Base-by-base conservation (phyloP, 2,888 invertebrate genomes). In the Hylaea fasciaria region DNA sequence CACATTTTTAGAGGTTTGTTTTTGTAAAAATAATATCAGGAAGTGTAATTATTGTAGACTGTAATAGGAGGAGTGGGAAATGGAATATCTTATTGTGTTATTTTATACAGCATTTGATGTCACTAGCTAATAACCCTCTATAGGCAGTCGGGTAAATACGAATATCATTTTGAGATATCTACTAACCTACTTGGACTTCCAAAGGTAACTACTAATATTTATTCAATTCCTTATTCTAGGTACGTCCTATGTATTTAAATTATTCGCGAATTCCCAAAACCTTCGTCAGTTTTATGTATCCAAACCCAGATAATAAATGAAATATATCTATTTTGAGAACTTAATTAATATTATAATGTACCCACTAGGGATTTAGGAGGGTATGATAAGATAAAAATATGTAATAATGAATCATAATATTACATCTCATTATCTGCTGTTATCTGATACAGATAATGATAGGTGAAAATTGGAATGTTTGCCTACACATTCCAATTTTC, bases 1-100 rank as follows among this genome's bases (percentile, higher is more conserved):
- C 44, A 73, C 68, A 62, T 76, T 78, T 78, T 78, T 67, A 64
- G 72, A 73, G 75, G 71, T 72, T 73, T 78, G 68, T 51, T 63
- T 40, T 64, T 64, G 61, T 60, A 29, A 46, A 73, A 73, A 67
- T 68, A 71, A 74, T 69, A 72, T 65, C 62, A 22, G 53, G 63
- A 43, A 61, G 65, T 64, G 57, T 66, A 65, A 66, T 58, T n/a
- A n/a, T n/a, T 67, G 54, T 66, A 64, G 65, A 57, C 11, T 12
- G 14, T 32, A 51, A 41, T 29, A 14, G 14, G 13, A 22, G 17
- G 17, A 17, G 12, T 17, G n/a, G 9, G 12, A n/a, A 12, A 44
- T 22, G 9, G n/a, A 44, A 7, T 8, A n/a, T 22, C 32, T 32
- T 32, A 3, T 32, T 32, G 7, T 7, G 32, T 4, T 1, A 1